These are phyloP conservation scores for Craniophora ligustri DNA, from an alignment of 2,888 invertebrate species.

Conservation along the genomic window DNA sequence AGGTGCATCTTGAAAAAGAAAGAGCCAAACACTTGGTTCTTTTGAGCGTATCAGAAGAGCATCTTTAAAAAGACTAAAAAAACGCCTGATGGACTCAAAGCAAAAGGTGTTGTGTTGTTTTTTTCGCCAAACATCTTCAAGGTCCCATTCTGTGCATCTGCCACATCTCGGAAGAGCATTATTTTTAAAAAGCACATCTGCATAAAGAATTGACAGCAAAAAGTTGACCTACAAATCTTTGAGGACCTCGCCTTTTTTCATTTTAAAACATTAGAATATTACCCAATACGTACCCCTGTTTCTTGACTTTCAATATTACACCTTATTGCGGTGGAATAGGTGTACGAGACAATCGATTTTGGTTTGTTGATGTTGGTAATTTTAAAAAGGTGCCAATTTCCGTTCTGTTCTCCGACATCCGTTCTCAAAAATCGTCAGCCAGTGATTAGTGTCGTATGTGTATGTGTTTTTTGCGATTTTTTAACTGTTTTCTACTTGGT, in stretches of 20 bases:
- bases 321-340: slow-evolving; percentile 51
- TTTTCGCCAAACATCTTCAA: slow-evolving; percentile 80
- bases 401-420: slow-evolving; percentile 82
- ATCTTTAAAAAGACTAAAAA: slow-evolving; percentile 63
- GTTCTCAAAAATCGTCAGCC: slow-evolving; percentile 83
- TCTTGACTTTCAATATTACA: slow-evolving; percentile 28
- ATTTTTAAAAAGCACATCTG: slow-evolving; percentile 83
- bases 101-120: slow-evolving; percentile 81
- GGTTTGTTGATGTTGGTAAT: slow-evolving; percentile 42
- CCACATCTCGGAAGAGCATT: slow-evolving; percentile 74
- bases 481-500: slow-evolving; percentile 69
- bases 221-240: slow-evolving; percentile 85
- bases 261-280: slow-evolving; percentile 50
- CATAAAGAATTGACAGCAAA: slow-evolving; percentile 86
- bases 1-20: slow-evolving; percentile 33
- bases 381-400: slow-evolving; percentile 87
- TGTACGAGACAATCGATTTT: slow-evolving; percentile 6
- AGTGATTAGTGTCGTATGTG: slow-evolving; percentile 84
- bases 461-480: slow-evolving; percentile 78
- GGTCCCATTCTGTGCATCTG: slow-evolving; percentile 81
- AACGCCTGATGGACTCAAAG: slow-evolving; percentile 64
- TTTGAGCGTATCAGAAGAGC: slow-evolving; percentile 48
- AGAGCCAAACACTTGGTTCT: slow-evolving; percentile 34
- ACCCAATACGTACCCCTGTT: slow-evolving; percentile 8
- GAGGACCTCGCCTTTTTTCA: slow-evolving; percentile 61